Base-by-base conservation (phyloP, 2,113 vertebrate genomes). In the Haemorhous mexicanus region DNA sequence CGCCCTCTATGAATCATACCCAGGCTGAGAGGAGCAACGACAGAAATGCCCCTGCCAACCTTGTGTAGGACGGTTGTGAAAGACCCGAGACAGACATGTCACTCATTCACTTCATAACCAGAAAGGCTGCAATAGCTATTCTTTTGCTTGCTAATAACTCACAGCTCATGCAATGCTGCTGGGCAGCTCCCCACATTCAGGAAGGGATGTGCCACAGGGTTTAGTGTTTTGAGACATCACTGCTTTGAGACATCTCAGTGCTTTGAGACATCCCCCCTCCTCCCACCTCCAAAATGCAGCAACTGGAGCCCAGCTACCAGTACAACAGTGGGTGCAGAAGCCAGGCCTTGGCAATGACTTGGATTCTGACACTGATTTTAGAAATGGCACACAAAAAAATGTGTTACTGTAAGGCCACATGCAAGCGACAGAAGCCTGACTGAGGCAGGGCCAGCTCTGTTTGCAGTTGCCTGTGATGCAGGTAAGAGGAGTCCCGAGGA, bases 121-220 rank as follows among this genome's bases (percentile, higher is more conserved):
- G 77, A 53, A 70, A 70, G 64, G 61, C 58, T 66, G 52, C 21
- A 10, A 33, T 2, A 59, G 41, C 44, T 55, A 3, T 16, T 41
- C 16, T 20, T 67, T 76, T 10, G 2, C 58, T 84, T 50, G 24
- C 59, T 74, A 37, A 11, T n/a, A 67, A 39, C 39, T 59, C 12
- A 6, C 3, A 13, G 41, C 26, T 73, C 22, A 8, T 5, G n/a
- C 39, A 47, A 64, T 49, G n/a, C 70, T 55, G 23, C 16, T 53
- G 74, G 27, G 21, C 22, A 5, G 43, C 35, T 81, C 37, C 37
- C 64, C 0, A 0, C 0, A 0, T 62, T 88, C 52, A 10, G 58
- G 46, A 88, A 68, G 21, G 13, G 16, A 49, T 7, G 16, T 44
- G 37, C 23, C 39, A 7, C 39, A 33, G 23, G 13, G 28, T 50